Base-by-base conservation (phyloP, 1,140 invertebrate species). In the Euwallacea similis region DNA sequence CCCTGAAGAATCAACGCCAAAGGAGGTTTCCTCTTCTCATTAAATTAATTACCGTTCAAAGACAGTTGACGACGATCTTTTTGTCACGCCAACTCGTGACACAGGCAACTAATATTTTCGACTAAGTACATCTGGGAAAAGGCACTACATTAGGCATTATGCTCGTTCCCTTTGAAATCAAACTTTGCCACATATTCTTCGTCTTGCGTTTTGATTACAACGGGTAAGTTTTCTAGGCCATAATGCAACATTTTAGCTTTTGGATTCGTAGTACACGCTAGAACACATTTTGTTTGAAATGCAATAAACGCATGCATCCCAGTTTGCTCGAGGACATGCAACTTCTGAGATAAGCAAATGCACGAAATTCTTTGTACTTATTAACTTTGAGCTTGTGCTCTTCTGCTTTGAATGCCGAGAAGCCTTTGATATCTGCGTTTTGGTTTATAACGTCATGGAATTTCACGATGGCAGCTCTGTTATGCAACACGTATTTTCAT, bases 11-110 rank as follows among this genome's bases (percentile, higher is more conserved):
- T 58, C 60, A 47, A 53, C 68, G 59, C 21, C 47, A 64, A 70
- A 70, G 44, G 68, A 64, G 68, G 68, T 70, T 70, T 70, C 68
- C 68, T 70, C 59, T 70, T 64, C 68, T 70, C 68, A 70, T 70
- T 70, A 70, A 70, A 70, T 70, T 70, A 70, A 70, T 70, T 70
- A 64, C 61, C 60, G 68, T 70, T 70, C 61, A 69, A 69, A 69
- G 66, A 69, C 56, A 42, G 66, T 47, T 43, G 66, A 13, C 67
- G 46, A 69, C 47, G 60, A 55, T 64, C 68, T 70, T 70, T 70
- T 70, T 70, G 68, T 70, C 68, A 64, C 61, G 47, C 67, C 47
- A 9, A 16, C 16, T 69, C 67, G 55, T 42, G 46, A 55, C 62
- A 63, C 67, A 41, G 59, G 43, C 46, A 13, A 50, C 46, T 10